Evolutionary conservation across 1,140 invertebrate species (phyloP), one percentile per base, ranked within the genome.

Genomic region (Bemisia tabaci): DNA sequence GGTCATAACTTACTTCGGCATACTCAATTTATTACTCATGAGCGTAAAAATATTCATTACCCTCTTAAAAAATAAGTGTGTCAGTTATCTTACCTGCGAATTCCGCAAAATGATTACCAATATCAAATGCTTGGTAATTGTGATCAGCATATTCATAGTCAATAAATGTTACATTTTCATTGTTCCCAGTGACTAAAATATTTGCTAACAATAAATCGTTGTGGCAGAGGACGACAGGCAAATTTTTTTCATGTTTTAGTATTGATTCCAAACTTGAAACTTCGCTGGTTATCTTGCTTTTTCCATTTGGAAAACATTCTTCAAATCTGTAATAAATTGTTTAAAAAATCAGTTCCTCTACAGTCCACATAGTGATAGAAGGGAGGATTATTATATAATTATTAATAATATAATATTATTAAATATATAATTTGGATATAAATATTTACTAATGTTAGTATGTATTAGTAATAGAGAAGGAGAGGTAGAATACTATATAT

Each of bases 21-120:
- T n/a, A n/a, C n/a, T n/a, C n/a, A n/a, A n/a, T n/a, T n/a, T n/a
- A n/a, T n/a, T n/a, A n/a, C n/a, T n/a, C n/a, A n/a, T n/a, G n/a
- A n/a, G n/a, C n/a, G n/a, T n/a, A n/a, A n/a, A n/a, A n/a, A n/a
- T n/a, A n/a, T n/a, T n/a, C n/a, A n/a, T n/a, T n/a, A n/a, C n/a
- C n/a, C n/a, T n/a, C n/a, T n/a, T n/a, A n/a, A n/a, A n/a, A n/a
- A n/a, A n/a, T n/a, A n/a, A n/a, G n/a, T n/a, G n/a, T n/a, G n/a
- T n/a, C n/a, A n/a, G n/a, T n/a, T n/a, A n/a, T n/a, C 79, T 82
- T 82, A 90, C 95, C 95, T 73, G 91, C 91, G 84, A 94, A 98
- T 84, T 99, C 96, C 73, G 89, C 87, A 82, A 98, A 98, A 82
- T 99, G 95, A 82, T 98, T 97, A 21, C 88, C 96, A 76, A 99